Percentiles rank a stretch among this genome's conserved stretches.
Evolutionary conservation across 2,888 invertebrate species (phyloP).

Genomic region (Tigriopus californicus): DNA sequence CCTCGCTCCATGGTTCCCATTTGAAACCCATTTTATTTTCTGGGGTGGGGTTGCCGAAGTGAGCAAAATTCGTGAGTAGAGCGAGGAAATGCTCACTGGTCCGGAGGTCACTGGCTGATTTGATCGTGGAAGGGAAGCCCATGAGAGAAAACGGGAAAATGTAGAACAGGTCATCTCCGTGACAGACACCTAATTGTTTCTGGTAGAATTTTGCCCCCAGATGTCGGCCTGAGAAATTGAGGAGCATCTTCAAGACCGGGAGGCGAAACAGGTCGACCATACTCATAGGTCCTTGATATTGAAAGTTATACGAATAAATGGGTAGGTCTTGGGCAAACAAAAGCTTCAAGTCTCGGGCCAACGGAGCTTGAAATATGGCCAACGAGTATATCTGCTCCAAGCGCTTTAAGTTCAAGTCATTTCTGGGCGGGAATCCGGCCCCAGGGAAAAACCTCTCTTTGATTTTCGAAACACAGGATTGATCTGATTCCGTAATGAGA

Average conservation of each 20-base stretch:
- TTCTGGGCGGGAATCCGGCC: background rate
- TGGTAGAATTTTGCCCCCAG: background rate
- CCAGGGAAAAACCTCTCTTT: background rate
- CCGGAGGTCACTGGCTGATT: background rate
- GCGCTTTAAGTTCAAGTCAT: background rate
- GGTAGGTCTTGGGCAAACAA: background rate
- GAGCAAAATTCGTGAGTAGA: background rate
- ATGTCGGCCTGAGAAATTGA: background rate
- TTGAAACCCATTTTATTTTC: background rate
- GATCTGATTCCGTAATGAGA: background rate
- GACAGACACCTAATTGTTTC: slow-evolving; percentile 3
- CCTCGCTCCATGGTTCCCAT: no score
- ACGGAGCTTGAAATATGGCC: background rate
- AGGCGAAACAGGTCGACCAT: background rate
- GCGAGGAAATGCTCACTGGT: background rate
- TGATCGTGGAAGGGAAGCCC: background rate
- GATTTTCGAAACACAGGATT: background rate
- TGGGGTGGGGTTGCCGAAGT: background rate
- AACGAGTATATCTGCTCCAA: background rate
- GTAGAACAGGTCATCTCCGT: slow-evolving; percentile 13
- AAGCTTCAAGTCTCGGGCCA: background rate
- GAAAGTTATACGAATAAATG: background rate
- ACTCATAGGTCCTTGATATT: background rate
- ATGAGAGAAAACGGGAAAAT: background rate
- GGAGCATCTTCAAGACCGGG: background rate